These are phyloP conservation scores for Heteronetta atricapilla DNA, from an alignment of 2,113 vertebrate species.

Conservation along the genomic window DNA sequence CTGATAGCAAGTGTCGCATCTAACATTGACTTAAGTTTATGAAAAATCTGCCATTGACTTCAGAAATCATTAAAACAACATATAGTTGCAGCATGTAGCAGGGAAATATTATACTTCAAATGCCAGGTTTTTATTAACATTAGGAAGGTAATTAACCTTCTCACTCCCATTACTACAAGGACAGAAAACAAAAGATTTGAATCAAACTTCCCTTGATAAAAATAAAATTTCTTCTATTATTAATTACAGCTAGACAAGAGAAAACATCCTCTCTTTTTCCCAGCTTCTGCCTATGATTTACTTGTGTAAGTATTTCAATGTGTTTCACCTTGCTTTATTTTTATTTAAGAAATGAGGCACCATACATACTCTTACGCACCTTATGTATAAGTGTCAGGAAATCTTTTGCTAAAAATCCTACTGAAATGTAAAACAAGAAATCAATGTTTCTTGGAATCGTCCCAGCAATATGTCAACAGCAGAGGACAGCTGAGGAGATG, in stretches of 20 bases:
- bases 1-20: constrained; percentile 5
- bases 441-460: constrained; percentile 9
- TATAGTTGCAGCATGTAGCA: not conserved
- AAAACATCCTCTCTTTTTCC: not conserved
- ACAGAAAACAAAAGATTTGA: constrained; percentile 10
- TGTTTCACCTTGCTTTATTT: not conserved
- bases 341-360: not conserved
- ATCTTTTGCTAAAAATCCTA: not conserved
- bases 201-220: not conserved
- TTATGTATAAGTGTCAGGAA: not conserved
- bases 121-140: not conserved
- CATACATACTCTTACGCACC: not conserved
- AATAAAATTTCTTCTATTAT: not conserved
- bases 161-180: not conserved
- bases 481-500: constrained; percentile 28
- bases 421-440: constrained; percentile 22
- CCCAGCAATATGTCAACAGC: constrained; percentile 41
- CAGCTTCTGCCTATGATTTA: not conserved
- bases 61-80: not conserved
- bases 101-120: not conserved
- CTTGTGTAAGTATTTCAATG: not conserved
- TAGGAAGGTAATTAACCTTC: not conserved
- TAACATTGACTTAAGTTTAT: not conserved
- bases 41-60: not conserved
- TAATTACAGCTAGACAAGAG: not conserved